Base-by-base conservation (phyloP, 2,888 invertebrate genomes). In the Crepidodera aurea region DNA sequence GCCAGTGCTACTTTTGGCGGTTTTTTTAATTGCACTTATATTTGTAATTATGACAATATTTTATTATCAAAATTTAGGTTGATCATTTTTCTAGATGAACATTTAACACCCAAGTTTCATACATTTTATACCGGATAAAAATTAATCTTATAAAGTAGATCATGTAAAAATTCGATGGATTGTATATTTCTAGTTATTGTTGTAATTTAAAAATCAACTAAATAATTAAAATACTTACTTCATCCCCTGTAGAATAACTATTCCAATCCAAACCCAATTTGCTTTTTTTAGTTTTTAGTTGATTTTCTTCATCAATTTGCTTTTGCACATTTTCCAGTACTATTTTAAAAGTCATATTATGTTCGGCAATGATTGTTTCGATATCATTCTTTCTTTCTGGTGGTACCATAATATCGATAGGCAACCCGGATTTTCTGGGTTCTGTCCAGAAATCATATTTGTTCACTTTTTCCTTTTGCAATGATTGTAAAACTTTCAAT, bases 241-340 rank as follows among this genome's bases (percentile, higher is more conserved):
- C 85, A 0, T 83, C 81, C 19, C 90, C 76, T 0, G 77, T 79
- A 69, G 89, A 83, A 71, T 90, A 91, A 18, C 79, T 82, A 0
- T 78, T 83, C 86, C 89, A 90, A 4, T 82, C 82, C 53, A 88
- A 87, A 0, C 69, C 75, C 65, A 60, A 62, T 78, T 70, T 22
- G 74, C 74, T 53, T 10, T 3, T 1, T 1, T 22, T 18, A 4
- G 39, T 15, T 7, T 51, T 60, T 8, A 19, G 8, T 16, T 81
- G 68, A 69, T 40, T 85, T 32, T 81, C 82, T 29, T 84, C 81
- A 66, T 79, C 75, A 34, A 80, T 77, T 19, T 64, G 64, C 81
- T 79, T 76, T 79, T 90, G 89, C 0, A 91, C 86, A 78, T 90
- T 83, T 1, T 84, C 75, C 58, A 89, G 84, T 53, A 83, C 78